A percentile compares a stretch with the other conserved stretches of the same genome.
Conservation (phyloP, 2,888 invertebrate species). For the Lasioglossum malachurum region DNA sequence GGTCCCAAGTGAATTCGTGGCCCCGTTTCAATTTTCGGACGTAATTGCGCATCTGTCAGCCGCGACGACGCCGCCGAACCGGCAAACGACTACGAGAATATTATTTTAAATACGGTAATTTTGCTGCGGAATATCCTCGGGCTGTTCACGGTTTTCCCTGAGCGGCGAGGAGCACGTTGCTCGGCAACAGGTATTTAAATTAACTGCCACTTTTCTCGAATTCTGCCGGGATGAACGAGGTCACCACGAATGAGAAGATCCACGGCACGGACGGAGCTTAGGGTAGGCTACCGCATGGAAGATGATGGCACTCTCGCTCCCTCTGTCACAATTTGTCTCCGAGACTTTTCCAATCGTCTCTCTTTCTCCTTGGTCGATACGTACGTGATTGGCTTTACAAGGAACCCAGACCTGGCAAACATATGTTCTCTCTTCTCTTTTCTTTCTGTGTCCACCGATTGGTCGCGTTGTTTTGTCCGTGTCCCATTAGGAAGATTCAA, state of each 20-base stretch:
- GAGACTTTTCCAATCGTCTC: not conserved
- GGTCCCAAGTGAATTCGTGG: not conserved
- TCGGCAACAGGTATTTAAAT: slow-evolving; percentile 74
- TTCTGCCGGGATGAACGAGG: slow-evolving; percentile 48
- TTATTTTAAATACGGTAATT: slow-evolving; percentile 12
- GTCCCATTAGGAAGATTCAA: not conserved
- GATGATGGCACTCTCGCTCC: not conserved
- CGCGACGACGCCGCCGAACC: not conserved
- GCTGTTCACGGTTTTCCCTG: slow-evolving; percentile 20
- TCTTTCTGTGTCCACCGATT: not conserved
- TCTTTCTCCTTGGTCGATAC: slow-evolving; percentile 56
- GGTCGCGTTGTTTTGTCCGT: not conserved
- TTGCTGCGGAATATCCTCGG: not conserved
- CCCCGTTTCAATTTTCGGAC: not conserved
- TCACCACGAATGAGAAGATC: slow-evolving; percentile 31
- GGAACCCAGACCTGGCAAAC: slow-evolving; percentile 27
- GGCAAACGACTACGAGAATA: not conserved
- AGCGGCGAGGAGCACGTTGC: slow-evolving; percentile 35
- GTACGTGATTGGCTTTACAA: slow-evolving; percentile 65
- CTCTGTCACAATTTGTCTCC: not conserved
- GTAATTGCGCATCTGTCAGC: not conserved
- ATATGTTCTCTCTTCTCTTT: not conserved
- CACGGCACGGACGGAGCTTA: slow-evolving; percentile 38
- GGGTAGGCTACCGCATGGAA: slow-evolving; percentile 28
- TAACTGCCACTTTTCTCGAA: slow-evolving; percentile 56